Percentiles rank a stretch among this genome's conserved stretches.
phyloP scores from a whole-genome alignment of 2,888 invertebrate genomes.

The Dolichomitus sp. region DNA sequence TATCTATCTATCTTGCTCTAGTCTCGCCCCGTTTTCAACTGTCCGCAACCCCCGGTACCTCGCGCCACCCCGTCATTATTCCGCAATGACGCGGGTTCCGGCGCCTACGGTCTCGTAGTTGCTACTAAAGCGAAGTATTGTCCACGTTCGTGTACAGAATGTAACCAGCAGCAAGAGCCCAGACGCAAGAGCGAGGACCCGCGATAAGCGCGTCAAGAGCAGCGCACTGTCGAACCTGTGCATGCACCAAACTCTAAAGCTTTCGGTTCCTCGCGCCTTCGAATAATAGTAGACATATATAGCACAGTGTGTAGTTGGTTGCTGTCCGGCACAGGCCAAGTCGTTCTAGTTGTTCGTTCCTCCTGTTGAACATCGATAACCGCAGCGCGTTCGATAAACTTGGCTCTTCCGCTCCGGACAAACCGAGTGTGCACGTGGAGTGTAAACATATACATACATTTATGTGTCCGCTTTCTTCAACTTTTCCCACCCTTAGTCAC shows the following conservation, averaged over 20 bases:
- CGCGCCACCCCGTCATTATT: slow-evolving; percentile 44
- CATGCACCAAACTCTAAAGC: slow-evolving; percentile 30
- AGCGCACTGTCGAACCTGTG: slow-evolving; percentile 23
- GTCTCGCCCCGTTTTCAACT: slow-evolving; percentile 49
- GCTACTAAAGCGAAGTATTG: slow-evolving; percentile 46
- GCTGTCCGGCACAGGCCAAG: slow-evolving; percentile 69
- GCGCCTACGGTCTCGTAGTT: slow-evolving; percentile 29
- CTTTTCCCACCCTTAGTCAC: not conserved
- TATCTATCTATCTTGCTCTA: slow-evolving; percentile 52
- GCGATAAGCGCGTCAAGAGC: slow-evolving; percentile 46
- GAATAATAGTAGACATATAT: slow-evolving; percentile 37
- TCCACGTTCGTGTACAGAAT: slow-evolving; percentile 29
- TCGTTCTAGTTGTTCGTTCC: slow-evolving; percentile 62
- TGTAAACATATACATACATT: slow-evolving; percentile 18
- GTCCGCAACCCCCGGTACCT: slow-evolving; percentile 22
- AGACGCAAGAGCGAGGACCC: slow-evolving; percentile 17
- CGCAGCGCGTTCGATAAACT: slow-evolving; percentile 74
- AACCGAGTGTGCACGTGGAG: slow-evolving; percentile 34
- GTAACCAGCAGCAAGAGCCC: slow-evolving; percentile 35
- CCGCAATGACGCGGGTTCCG: slow-evolving; percentile 50
- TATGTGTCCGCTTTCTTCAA: not conserved
- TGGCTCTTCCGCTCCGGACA: slow-evolving; percentile 69
- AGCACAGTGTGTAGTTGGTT: not conserved
- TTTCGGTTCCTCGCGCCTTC: slow-evolving; percentile 45
- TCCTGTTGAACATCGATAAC: slow-evolving; percentile 73